Percentiles rank a stretch among this genome's conserved stretches.
These are phyloP conservation scores for Hypena proboscidalis DNA, from an alignment of 2,888 invertebrate species.

Conservation along the genomic window DNA sequence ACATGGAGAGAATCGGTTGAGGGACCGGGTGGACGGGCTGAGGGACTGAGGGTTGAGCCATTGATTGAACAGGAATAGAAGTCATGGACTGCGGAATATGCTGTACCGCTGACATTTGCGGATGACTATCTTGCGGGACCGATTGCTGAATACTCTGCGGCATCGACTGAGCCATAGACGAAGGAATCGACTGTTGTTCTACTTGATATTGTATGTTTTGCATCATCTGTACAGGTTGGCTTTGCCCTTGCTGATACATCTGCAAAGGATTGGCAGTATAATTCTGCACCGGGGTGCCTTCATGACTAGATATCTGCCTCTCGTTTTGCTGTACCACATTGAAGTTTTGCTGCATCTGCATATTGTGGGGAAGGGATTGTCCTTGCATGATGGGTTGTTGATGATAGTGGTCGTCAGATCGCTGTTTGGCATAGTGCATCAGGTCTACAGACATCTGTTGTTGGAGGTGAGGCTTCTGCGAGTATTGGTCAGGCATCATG, in stretches of 20 bases:
- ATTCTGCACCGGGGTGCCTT: slow-evolving; percentile 82
- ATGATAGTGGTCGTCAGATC: slow-evolving; percentile 70
- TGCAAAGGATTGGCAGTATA: slow-evolving; percentile 76
- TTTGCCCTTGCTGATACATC: slow-evolving; percentile 69
- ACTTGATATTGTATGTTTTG: slow-evolving; percentile 56
- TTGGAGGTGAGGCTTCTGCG: slow-evolving; percentile 63
- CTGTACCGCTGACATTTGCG: slow-evolving; percentile 45
- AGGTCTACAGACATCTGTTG: slow-evolving; percentile 76
- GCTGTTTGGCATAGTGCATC: slow-evolving; percentile 64
- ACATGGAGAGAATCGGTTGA: slow-evolving; percentile 34
- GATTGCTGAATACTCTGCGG: slow-evolving; percentile 45
- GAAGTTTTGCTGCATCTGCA: slow-evolving; percentile 69
- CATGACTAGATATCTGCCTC: slow-evolving; percentile 82
- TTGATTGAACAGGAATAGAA: slow-evolving; percentile 44
- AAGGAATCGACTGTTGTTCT: slow-evolving; percentile 51
- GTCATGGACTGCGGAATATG: slow-evolving; percentile 50
- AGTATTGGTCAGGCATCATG: slow-evolving; percentile 57
- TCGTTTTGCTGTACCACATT: slow-evolving; percentile 73
- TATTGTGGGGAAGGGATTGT: slow-evolving; percentile 74
- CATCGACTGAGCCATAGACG: slow-evolving; percentile 43
- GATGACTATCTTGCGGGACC: slow-evolving; percentile 37
- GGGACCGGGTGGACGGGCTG: slow-evolving; percentile 31
- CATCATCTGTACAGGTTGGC: slow-evolving; percentile 57
- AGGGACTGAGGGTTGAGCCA: slow-evolving; percentile 37
- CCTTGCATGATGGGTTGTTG: slow-evolving; percentile 73